Percentiles rank a stretch among this genome's conserved stretches.
Evolutionary conservation across 2,888 invertebrate species (phyloP).

Genomic region (Monopis laevigella): DNA sequence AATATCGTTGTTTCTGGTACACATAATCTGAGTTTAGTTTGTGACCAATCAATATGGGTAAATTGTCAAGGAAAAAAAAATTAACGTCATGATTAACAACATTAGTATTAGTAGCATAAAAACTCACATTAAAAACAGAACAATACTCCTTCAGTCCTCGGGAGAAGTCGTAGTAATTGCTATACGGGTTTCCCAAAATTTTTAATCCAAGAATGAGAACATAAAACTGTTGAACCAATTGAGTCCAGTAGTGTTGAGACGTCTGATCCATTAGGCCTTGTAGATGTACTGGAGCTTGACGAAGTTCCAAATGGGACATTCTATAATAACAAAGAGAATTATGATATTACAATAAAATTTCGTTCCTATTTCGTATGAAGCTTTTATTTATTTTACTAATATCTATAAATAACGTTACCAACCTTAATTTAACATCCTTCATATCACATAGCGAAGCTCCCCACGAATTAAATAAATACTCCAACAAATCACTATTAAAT

Average conservation of each 20-base stretch:
- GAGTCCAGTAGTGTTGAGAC: constrained; percentile 72
- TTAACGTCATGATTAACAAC: no score
- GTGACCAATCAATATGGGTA: no score
- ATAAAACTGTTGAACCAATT: constrained; percentile 82
- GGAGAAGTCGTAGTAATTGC: constrained; percentile 70
- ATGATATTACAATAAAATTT: neutral
- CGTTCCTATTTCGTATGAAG: neutral
- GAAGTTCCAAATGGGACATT: constrained; percentile 73
- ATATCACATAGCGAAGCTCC: constrained; percentile 72
- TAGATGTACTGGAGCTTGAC: constrained; percentile 62
- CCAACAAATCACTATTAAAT: constrained; percentile 68
- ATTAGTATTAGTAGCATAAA: no score
- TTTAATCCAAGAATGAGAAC: constrained; percentile 81
- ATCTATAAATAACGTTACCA: constrained; percentile 21
- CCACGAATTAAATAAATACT: constrained; percentile 71
- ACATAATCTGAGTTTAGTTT: no score
- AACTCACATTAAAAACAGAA: constrained; percentile 13
- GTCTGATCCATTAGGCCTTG: constrained; percentile 61
- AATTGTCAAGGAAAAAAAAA: no score
- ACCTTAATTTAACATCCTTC: constrained; percentile 72
- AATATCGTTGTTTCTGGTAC: no score
- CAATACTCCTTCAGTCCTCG: constrained; percentile 69
- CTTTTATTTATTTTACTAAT: constrained; percentile 1
- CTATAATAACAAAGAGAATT: constrained; percentile 40
- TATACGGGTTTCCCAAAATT: constrained; percentile 83